Conservation (phyloP, 2,797 vertebrate species). For the Pangasius krempfi region DNA sequence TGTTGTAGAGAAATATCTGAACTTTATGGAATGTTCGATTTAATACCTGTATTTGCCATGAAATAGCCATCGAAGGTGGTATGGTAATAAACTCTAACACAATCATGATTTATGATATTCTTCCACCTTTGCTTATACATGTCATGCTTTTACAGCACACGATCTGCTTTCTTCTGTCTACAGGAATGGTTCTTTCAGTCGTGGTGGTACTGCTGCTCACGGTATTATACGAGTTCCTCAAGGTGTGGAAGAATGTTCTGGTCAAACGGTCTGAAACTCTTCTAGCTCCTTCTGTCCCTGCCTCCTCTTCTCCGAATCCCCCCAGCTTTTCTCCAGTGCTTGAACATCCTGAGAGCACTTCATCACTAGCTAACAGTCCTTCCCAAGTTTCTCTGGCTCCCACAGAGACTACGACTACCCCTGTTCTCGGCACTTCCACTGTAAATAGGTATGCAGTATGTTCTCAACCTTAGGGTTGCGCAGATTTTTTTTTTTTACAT, state of each 20-base stretch:
- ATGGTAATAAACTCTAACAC: too few species aligned
- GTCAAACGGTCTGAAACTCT: conserved; percentile 54
- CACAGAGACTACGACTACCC: background rate
- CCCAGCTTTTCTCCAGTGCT: background rate
- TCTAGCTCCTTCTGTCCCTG: background rate
- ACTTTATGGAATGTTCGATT: too few species aligned
- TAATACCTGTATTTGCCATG: too few species aligned
- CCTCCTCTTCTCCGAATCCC: conserved; percentile 20
- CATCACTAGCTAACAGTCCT: conserved; percentile 53
- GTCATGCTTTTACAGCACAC: background rate
- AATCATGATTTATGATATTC: background rate
- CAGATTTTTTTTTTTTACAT: background rate
- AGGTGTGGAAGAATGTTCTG: conserved; percentile 83
- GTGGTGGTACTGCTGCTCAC: conserved; percentile 85
- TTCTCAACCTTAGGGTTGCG: background rate
- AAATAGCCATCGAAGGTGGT: too few species aligned
- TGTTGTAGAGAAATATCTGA: too few species aligned
- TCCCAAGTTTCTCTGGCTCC: conserved; percentile 70
- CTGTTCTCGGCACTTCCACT: conserved; percentile 33
- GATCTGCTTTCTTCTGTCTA: background rate
- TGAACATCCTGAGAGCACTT: conserved; percentile 45
- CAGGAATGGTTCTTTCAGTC: conserved; percentile 88
- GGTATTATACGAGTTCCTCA: conserved; percentile 85
- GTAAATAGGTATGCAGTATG: conserved; percentile 61
- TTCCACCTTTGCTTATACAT: background rate